Evolutionary conservation across 2,797 vertebrate species (phyloP), one percentile per base, ranked within the genome.

Genomic region (Sciaenops ocellatus): DNA sequence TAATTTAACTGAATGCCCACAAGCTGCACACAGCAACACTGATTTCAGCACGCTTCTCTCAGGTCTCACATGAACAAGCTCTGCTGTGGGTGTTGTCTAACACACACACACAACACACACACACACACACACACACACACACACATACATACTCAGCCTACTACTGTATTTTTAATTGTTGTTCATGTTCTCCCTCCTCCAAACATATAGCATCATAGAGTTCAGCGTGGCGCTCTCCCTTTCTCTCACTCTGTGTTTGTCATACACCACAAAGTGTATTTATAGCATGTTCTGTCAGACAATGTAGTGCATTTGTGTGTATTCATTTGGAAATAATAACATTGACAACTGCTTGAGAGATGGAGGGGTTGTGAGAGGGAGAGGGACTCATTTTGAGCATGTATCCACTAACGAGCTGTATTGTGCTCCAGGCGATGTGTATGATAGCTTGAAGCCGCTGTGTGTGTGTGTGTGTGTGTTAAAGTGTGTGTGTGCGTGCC

Each of bases 251-350:
- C 57, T 24, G 70, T 82, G 73, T 90, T 87, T 88, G 79, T 83
- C 78, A 46, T 84, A 69, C 18, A 1, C 68, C 80, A 65, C 17
- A 3, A 8, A 38, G 59, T 50, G 83, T 90, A 94, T 93, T 93
- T 91, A 92, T 92, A 91, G 88, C 86, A 76, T 78, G 79, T 83
- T 90, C 90, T 89, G 83, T 90, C 85, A 86, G 80, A 90, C 85
- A 89, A 76, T 84, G 85, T 69, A 17, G 54, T 77, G 80, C 84
- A 87, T 91, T 90, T 90, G 90, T 90, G 88, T 85, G 90, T 89
- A 79, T 92, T 94, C 90, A 92, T 93, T 89, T 92, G 88, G 86
- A 94, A 93, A 92, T 92, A 93, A 94, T 92, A 93, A 92, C 91
- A 92, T 88, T 91, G 93, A 93, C 90, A 92, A 92, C 82, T 86